Evolutionary conservation across 2,113 vertebrate species (phyloP).

Genomic region (Pelodiscus sinensis): DNA sequence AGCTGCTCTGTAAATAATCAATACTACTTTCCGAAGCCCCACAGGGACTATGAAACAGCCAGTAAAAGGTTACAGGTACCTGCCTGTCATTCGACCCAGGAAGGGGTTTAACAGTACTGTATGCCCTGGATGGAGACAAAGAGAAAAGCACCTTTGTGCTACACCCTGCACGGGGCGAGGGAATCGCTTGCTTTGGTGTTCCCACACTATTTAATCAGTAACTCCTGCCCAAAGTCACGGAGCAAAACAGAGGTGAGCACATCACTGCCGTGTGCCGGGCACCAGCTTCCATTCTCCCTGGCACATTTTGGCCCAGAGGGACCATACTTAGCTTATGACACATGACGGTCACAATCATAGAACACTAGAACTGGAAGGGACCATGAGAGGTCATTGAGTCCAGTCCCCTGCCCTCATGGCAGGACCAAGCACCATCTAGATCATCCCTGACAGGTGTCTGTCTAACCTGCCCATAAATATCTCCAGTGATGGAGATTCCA

Average conservation of each 20-base stretch:
- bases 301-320: not conserved
- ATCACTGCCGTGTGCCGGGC: rapidly evolving
- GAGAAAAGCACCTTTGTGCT: not conserved
- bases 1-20: not conserved
- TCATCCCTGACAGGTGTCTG: no score
- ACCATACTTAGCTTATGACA: not conserved
- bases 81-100: rapidly evolving
- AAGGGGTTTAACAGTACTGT: rapidly evolving
- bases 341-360: not conserved
- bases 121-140: rapidly evolving
- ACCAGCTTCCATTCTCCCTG: not conserved
- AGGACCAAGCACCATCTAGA: no score
- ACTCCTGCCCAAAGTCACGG: not conserved
- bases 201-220: rapidly evolving
- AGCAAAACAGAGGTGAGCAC: not conserved
- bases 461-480: no score
- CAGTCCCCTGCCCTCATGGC: no score
- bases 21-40: not conserved
- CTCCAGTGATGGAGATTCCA: no score
- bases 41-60: not conserved
- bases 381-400: no score
- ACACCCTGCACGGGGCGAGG: not conserved
- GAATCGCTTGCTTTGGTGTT: rapidly evolving
- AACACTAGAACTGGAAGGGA: no score
- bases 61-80: not conserved